Evolutionary conservation across 2,797 vertebrate species (phyloP).

Genomic region (Hoplostethus atlanticus): DNA sequence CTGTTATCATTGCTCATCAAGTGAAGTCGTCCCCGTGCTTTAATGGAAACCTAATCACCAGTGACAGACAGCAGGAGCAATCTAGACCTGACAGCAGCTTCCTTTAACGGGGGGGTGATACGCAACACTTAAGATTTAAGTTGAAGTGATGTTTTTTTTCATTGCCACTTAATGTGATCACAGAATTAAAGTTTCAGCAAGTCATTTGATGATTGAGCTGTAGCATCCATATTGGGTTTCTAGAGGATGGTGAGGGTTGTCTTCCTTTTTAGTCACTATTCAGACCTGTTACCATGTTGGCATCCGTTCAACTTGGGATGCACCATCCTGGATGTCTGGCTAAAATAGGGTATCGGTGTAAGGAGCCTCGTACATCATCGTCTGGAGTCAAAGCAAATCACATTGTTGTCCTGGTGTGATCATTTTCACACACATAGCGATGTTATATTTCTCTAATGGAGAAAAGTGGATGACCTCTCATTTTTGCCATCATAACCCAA

Average conservation of each 20-base stretch:
- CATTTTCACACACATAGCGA: background rate
- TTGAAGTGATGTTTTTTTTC: constrained; percentile 36
- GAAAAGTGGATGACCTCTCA: background rate
- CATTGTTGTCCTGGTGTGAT: background rate
- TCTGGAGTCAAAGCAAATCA: background rate
- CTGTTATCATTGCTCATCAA: constrained; percentile 43
- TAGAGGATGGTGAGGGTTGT: constrained; percentile 31
- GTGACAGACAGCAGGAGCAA: constrained; percentile 41
- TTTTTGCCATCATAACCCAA: background rate
- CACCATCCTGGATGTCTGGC: background rate
- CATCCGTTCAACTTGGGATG: background rate
- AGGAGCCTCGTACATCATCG: too few species aligned
- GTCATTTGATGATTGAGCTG: constrained; percentile 71
- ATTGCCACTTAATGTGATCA: constrained; percentile 84
- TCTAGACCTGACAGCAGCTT: constrained; percentile 52
- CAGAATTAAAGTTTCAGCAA: constrained; percentile 85
- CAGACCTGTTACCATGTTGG: background rate
- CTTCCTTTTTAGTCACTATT: constrained; percentile 23
- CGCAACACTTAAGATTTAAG: constrained; percentile 77
- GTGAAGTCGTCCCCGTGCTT: constrained; percentile 50
- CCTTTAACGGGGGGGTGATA: constrained; percentile 74
- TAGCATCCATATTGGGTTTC: constrained; percentile 71
- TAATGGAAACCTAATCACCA: constrained; percentile 72
- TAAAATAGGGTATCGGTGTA: background rate
- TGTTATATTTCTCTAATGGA: background rate